Percentiles rank a stretch among this genome's conserved stretches.
Conservation (phyloP, 2,797 vertebrate genomes). For the Bovichtus diacanthus region DNA sequence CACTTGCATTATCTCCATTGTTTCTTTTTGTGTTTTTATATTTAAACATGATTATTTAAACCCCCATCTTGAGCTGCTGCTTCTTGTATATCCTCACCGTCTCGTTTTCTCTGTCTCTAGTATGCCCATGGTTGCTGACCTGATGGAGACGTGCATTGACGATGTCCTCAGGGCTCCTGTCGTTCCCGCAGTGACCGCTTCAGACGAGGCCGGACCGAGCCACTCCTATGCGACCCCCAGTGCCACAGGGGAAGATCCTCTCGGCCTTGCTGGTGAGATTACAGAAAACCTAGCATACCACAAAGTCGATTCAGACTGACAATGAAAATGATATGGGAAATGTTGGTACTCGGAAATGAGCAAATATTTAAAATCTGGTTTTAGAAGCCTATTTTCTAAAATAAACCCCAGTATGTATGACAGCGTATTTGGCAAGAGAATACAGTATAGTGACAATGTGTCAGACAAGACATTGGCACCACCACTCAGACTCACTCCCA, state of each 20-base stretch:
- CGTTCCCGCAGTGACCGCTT: constrained; percentile 62
- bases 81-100: background rate
- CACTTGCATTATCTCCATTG: background rate
- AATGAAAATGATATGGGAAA: background rate
- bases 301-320: background rate
- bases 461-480: background rate
- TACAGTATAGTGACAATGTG: background rate
- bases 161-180: constrained; percentile 76
- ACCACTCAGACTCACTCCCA: background rate
- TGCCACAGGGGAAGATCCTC: constrained; percentile 63
- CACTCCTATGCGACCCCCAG: constrained; percentile 53
- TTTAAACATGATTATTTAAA: background rate
- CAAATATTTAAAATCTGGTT: background rate
- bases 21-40: background rate
- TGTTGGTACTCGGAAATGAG: background rate
- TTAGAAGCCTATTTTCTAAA: background rate
- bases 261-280: constrained; percentile 78
- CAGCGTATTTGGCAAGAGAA: background rate
- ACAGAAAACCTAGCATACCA: background rate
- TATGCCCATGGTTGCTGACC: constrained; percentile 81
- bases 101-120: constrained; percentile 77
- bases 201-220: constrained; percentile 77
- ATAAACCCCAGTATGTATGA: background rate
- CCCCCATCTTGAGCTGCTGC: background rate
- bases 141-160: constrained; percentile 89